A percentile compares a stretch with the other conserved stretches of the same genome.
Conservation (phyloP, 1,140 invertebrate species). For the Atta colombica region DNA sequence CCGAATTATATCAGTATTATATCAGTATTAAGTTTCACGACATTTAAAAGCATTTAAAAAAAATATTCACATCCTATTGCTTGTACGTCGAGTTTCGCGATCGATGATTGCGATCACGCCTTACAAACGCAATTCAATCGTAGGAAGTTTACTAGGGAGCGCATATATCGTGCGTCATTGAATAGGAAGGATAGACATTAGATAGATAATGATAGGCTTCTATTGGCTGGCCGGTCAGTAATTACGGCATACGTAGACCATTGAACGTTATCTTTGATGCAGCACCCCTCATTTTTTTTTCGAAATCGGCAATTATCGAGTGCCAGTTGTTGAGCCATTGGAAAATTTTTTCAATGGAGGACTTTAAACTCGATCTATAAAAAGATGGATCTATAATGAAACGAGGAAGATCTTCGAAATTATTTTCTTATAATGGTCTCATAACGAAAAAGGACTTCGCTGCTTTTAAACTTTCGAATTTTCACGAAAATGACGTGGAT, state of each 20-base stretch:
- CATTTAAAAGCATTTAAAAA: background rate
- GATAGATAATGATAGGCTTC: constrained; percentile 49
- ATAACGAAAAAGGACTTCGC: background rate
- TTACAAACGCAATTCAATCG: constrained; percentile 12
- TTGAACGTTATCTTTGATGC: constrained; percentile 31
- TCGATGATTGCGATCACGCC: background rate
- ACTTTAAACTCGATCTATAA: constrained; percentile 2
- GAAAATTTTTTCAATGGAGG: constrained; percentile 10
- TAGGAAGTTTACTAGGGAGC: constrained; percentile 32
- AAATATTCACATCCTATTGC: background rate
- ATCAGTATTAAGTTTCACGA: background rate
- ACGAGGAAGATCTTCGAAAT: background rate
- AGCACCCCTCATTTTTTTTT: constrained; percentile 32
- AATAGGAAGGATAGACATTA: constrained; percentile 14
- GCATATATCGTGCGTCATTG: constrained; percentile 24
- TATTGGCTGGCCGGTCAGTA: constrained; percentile 14
- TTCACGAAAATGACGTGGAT: background rate
- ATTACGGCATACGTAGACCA: constrained; percentile 23
- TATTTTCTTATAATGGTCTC: background rate
- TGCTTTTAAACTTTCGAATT: background rate
- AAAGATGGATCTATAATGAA: background rate
- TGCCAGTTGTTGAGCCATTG: constrained; percentile 37
- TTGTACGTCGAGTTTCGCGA: constrained; percentile 10
- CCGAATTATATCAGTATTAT: background rate
- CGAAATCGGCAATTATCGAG: constrained; percentile 20